Conservation (phyloP, 2,888 invertebrate genomes). For the Pseudococcus longispinus region DNA sequence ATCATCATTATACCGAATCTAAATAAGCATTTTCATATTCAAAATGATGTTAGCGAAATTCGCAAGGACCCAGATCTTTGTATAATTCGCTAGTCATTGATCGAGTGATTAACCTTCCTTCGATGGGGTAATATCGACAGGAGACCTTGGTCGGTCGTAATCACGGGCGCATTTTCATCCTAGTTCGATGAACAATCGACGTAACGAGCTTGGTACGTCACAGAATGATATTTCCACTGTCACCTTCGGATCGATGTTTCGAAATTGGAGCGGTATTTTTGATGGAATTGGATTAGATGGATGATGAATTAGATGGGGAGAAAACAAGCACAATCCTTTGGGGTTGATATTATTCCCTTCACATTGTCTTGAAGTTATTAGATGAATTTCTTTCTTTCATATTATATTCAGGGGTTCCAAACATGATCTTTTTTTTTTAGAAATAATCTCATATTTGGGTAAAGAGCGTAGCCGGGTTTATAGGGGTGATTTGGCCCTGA, state of each 20-base stretch:
- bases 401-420: no score
- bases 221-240: not conserved
- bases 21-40: not conserved
- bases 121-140: slow-evolving; percentile 1
- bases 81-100: not conserved
- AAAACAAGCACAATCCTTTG: no score
- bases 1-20: not conserved
- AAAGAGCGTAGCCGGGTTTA: no score
- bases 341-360: no score
- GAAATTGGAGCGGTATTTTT: not conserved
- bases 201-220: not conserved
- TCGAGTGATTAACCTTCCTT: slow-evolving; percentile 31
- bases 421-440: no score
- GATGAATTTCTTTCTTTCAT: no score
- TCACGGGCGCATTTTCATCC: not conserved
- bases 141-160: not conserved
- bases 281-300: no score
- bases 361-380: no score
- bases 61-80: not conserved
- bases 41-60: not conserved
- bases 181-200: slow-evolving; percentile 5
- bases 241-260: not conserved
- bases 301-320: no score
- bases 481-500: no score
- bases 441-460: no score